Percentiles rank a stretch among this genome's conserved stretches.
phyloP scores from a whole-genome alignment of 2,888 invertebrate species.

The Spialia ferax region DNA sequence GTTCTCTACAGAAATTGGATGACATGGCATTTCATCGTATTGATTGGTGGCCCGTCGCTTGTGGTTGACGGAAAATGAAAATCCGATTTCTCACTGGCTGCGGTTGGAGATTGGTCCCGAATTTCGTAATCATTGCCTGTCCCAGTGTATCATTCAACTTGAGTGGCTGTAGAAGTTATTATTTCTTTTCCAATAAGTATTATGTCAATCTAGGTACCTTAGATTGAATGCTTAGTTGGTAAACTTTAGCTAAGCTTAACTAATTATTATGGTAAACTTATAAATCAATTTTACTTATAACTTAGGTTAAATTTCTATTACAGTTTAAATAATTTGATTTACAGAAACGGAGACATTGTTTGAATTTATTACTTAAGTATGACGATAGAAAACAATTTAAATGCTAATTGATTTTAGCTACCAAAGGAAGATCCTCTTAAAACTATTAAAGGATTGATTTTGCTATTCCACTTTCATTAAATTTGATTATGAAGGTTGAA shows the following conservation, averaged over 20 bases:
- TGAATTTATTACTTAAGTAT: no score
- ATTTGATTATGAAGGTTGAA: background rate
- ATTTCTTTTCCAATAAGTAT: background rate
- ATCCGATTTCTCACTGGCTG: background rate
- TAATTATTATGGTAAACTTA: no score
- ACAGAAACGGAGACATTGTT: no score
- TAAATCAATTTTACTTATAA: no score
- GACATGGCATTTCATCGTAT: slow-evolving; percentile 8
- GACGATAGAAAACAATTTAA: background rate
- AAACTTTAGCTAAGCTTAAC: no score
- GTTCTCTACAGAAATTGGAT: slow-evolving; percentile 3
- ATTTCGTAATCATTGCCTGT: slow-evolving; percentile 16
- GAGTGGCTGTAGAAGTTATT: background rate
- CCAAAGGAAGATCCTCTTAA: background rate
- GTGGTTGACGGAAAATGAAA: slow-evolving; percentile 10
- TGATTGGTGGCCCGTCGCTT: slow-evolving; percentile 8
- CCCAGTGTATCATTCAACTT: slow-evolving; percentile 9
- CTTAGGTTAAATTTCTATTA: no score
- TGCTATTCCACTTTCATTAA: background rate
- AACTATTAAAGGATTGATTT: background rate
- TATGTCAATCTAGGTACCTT: no score
- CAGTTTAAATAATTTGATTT: no score
- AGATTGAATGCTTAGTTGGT: no score
- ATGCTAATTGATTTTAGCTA: background rate
- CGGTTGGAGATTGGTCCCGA: slow-evolving; percentile 13